Evolutionary conservation across 2,888 invertebrate species (phyloP).

Genomic region (Oligia strigilis): DNA sequence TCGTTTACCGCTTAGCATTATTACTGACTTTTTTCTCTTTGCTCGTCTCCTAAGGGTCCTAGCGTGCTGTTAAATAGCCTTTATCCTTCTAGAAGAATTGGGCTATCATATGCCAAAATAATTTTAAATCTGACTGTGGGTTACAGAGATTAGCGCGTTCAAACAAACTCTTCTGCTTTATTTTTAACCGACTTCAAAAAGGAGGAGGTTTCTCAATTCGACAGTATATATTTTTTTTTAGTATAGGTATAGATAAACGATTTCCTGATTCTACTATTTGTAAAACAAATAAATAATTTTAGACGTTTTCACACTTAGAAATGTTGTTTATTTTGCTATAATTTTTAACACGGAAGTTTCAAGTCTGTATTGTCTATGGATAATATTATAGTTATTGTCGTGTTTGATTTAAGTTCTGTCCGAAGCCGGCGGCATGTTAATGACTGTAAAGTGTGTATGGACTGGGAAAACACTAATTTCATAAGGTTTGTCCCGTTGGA

Average conservation of each 20-base stretch:
- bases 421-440: not conserved
- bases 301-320: not conserved
- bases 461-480: constrained; percentile 17
- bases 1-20: too few relatives aligned
- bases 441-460: constrained; percentile 16
- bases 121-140: not conserved
- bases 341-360: constrained; percentile 12
- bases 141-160: not conserved
- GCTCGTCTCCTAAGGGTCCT: not conserved
- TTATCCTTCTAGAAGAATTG: too few relatives aligned
- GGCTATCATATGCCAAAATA: not conserved
- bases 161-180: not conserved
- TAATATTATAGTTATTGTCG: constrained; percentile 33
- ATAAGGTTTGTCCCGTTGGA: not conserved
- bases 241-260: not conserved
- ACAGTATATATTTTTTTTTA: too few relatives aligned
- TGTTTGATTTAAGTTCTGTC: constrained; percentile 13
- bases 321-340: not conserved
- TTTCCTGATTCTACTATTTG: not conserved
- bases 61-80: too few relatives aligned
- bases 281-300: too few relatives aligned
- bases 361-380: constrained; percentile 31
- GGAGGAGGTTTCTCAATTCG: too few relatives aligned
- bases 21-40: not conserved
- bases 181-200: too few relatives aligned